Conservation (phyloP, 2,797 vertebrate genomes). For the Dicrostonyx torquatus region DNA sequence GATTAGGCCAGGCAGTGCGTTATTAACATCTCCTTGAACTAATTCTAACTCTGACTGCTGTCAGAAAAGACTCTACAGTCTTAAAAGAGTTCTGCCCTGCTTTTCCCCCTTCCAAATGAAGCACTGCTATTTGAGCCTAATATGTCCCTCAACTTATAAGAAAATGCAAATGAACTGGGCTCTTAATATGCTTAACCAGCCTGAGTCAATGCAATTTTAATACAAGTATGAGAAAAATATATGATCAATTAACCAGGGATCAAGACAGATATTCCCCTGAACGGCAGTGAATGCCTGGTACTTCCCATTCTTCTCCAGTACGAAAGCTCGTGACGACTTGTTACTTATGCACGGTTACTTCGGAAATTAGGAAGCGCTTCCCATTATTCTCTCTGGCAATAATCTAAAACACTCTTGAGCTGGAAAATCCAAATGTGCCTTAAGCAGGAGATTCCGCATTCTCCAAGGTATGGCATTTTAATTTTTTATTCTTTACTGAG, state of each 20-base stretch:
- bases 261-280: constrained; percentile 77
- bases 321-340: constrained; percentile 79
- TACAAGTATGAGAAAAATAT: constrained; percentile 68
- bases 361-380: constrained; percentile 59
- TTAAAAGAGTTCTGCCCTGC: constrained; percentile 82
- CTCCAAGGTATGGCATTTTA: constrained; percentile 69
- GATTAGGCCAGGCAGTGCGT: constrained; percentile 90
- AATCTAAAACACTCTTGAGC: constrained; percentile 81
- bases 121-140: constrained; percentile 83
- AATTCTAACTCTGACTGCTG: constrained; percentile 92
- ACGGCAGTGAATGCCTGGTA: constrained; percentile 80
- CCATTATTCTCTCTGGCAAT: constrained; percentile 65
- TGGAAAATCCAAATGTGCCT: constrained; percentile 78
- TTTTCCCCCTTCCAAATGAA: constrained; percentile 83
- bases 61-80: constrained; percentile 88
- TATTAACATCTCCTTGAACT: constrained; percentile 93
- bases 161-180: constrained; percentile 87
- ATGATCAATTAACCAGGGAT: constrained; percentile 85
- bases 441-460: constrained; percentile 75
- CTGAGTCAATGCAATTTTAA: constrained; percentile 75
- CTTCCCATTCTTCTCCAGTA: constrained; percentile 74
- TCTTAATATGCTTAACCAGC: constrained; percentile 83
- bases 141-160: constrained; percentile 83
- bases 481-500: constrained; percentile 71
- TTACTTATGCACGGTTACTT: constrained; percentile 78